These are phyloP conservation scores for Gymnoscopelus braueri DNA, from an alignment of 2,797 vertebrate species.

Conservation along the genomic window DNA sequence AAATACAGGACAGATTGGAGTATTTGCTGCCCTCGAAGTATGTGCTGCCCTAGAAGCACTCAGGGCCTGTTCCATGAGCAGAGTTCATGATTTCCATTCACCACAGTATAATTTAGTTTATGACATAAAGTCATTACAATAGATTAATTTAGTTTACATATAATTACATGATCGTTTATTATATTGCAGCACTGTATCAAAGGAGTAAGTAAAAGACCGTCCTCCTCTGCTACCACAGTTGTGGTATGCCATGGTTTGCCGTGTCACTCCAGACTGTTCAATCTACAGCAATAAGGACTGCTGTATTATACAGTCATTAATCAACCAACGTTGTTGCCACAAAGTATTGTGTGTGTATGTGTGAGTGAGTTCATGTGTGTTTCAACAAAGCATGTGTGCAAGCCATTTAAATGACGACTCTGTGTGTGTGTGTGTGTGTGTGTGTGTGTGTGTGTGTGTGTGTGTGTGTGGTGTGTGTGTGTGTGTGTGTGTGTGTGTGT, in stretches of 20 bases:
- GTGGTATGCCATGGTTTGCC: not conserved
- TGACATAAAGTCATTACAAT: not conserved
- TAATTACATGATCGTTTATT: not conserved
- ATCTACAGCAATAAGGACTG: not conserved
- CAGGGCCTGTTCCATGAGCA: not conserved
- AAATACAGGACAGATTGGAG: not conserved
- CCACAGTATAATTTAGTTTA: not conserved
- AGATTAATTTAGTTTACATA: not conserved
- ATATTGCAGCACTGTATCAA: not conserved
- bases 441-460: not conserved
- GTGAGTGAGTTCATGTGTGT: constrained; percentile 9
- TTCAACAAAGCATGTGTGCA: not conserved
- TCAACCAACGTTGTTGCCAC: not conserved
- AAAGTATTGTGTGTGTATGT: not conserved
- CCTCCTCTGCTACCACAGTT: not conserved
- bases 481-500: constrained; percentile 5
- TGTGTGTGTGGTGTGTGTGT: constrained; percentile 9
- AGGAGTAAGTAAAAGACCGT: not conserved
- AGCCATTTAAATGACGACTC: too few species aligned
- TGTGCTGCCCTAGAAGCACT: not conserved
- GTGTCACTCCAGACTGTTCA: constrained; percentile 2
- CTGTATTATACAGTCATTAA: constrained; percentile 6
- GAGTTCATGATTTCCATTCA: not conserved
- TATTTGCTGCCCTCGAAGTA: not conserved
- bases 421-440: not conserved